A percentile compares a stretch with the other conserved stretches of the same genome.
phyloP scores from a whole-genome alignment of 2,113 vertebrate species.

The Crotophaga sulcirostris region DNA sequence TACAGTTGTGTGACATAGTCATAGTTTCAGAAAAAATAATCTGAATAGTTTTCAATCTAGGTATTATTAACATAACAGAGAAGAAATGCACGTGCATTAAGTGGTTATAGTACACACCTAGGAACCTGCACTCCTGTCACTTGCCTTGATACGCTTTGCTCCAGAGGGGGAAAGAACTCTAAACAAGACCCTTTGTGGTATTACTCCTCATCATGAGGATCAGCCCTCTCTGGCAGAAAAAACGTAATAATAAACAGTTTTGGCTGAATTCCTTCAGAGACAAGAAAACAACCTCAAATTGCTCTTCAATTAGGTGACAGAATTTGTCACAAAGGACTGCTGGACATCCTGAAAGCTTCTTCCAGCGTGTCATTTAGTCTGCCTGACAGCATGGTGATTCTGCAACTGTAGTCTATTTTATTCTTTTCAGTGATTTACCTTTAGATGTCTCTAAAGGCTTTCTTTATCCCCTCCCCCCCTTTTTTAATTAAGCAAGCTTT shows the following conservation, averaged over 20 bases:
- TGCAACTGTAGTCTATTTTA: background rate
- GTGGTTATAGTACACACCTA: background rate
- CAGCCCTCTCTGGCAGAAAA: background rate
- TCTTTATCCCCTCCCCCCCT: accelerated
- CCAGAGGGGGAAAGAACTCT: background rate
- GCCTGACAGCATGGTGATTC: background rate
- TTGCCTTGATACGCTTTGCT: background rate
- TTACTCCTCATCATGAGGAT: background rate
- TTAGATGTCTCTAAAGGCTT: background rate
- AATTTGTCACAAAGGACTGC: background rate
- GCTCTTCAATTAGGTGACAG: background rate
- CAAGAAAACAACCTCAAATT: background rate
- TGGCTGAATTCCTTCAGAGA: background rate
- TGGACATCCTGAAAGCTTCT: background rate
- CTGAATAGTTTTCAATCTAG: background rate
- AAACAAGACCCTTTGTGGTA: background rate
- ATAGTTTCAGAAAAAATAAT: background rate
- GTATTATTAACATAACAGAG: background rate
- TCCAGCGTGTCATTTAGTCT: background rate
- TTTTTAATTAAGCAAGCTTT: background rate
- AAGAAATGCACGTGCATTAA: background rate
- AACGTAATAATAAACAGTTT: background rate
- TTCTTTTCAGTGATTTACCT: background rate
- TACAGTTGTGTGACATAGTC: background rate
- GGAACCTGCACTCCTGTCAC: background rate